These are phyloP conservation scores for Aethes cnicana DNA, from an alignment of 2,888 invertebrate genomes.

Conservation along the genomic window DNA sequence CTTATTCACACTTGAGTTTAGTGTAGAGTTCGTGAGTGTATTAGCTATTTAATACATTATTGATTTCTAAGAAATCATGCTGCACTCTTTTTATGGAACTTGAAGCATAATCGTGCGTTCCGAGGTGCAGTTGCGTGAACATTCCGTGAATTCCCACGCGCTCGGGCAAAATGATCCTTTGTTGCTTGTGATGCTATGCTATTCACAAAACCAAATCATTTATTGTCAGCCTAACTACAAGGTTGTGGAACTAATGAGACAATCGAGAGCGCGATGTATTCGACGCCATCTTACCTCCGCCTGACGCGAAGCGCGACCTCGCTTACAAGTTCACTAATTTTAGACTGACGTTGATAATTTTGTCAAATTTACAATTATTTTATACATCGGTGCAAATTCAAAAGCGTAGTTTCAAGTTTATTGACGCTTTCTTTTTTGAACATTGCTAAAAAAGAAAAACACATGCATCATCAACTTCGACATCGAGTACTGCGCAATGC, in stretches of 20 bases:
- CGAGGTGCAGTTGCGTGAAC: constrained; percentile 40
- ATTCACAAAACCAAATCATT: constrained; percentile 53
- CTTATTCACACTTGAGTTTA: too few species aligned
- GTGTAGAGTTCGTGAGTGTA: not conserved
- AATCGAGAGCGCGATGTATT: constrained; percentile 53
- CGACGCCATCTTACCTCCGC: constrained; percentile 67
- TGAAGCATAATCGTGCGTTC: constrained; percentile 8
- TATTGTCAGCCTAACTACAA: constrained; percentile 65
- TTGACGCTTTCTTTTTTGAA: not conserved
- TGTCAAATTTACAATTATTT: constrained; percentile 21
- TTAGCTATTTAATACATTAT: not conserved
- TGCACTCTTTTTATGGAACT: constrained; percentile 15
- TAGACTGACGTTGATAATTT: constrained; percentile 60
- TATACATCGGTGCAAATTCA: constrained; percentile 7
- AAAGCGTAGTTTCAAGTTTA: not conserved
- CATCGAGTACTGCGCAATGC: too few species aligned
- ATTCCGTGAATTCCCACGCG: constrained; percentile 56
- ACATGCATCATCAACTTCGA: too few species aligned
- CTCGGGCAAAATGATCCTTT: constrained; percentile 42
- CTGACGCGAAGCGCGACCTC: constrained; percentile 63
- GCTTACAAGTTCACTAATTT: constrained; percentile 67
- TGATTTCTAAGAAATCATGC: constrained; percentile 1
- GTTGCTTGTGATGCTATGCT: constrained; percentile 53
- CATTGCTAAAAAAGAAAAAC: not conserved
- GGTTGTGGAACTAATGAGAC: constrained; percentile 62